Percentiles rank a stretch among this genome's conserved stretches.
Evolutionary conservation across 2,113 vertebrate species (phyloP).

Genomic region (Tichodroma muraria): DNA sequence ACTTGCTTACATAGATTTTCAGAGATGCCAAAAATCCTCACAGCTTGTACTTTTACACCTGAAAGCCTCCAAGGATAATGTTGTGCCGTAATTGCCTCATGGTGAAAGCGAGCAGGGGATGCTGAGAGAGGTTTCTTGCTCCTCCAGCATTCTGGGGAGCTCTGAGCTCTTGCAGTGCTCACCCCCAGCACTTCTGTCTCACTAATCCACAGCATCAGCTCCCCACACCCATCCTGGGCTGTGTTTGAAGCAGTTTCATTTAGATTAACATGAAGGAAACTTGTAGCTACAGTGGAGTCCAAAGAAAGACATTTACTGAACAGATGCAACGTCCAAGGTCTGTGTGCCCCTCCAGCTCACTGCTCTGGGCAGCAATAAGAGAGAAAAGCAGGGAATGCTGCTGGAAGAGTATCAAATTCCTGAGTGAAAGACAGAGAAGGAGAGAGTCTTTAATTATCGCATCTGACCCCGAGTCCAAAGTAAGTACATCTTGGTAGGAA

Average conservation of each 20-base stretch:
- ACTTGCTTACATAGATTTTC: not conserved
- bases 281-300: not conserved
- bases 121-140: not conserved
- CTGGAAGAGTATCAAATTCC: not conserved
- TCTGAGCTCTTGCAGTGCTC: not conserved
- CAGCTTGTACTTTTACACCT: not conserved
- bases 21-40: not conserved
- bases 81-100: not conserved
- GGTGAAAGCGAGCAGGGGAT: not conserved
- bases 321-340: not conserved
- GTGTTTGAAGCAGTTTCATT: not conserved
- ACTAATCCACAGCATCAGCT: not conserved
- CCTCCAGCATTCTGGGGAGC: not conserved
- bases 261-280: not conserved
- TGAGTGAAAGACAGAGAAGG: not conserved
- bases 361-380: not conserved
- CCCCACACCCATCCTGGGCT: rapidly evolving
- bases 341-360: not conserved
- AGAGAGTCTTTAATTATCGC: not conserved
- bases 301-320: not conserved
- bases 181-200: not conserved
- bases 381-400: not conserved
- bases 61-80: not conserved
- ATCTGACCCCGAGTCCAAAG: not conserved
- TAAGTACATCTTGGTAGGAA: not conserved